phyloP scores from a whole-genome alignment of 2,888 invertebrate genomes.

The Tinea semifulvella region DNA sequence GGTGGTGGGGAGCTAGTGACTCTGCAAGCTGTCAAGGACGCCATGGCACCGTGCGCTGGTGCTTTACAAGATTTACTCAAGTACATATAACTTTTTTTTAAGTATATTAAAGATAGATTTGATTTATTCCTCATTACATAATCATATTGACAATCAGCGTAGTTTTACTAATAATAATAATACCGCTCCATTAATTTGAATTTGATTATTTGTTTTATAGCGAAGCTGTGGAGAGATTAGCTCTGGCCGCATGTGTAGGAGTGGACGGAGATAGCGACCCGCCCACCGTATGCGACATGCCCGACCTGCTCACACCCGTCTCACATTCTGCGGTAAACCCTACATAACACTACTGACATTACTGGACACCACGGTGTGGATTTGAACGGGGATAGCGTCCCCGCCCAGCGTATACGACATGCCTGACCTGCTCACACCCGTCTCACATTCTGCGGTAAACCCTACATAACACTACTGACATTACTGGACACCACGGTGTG shows the following conservation, averaged over 20 bases:
- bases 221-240: slow-evolving; percentile 54
- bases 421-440: slow-evolving; percentile 51
- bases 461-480: too few species aligned
- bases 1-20: slow-evolving; percentile 38
- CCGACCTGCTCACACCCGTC: slow-evolving; percentile 51
- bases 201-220: too few species aligned
- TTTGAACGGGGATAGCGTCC: slow-evolving; percentile 47
- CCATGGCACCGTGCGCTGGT: slow-evolving; percentile 45
- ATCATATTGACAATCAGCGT: too few species aligned
- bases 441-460: slow-evolving; percentile 53
- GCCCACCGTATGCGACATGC: slow-evolving; percentile 37
- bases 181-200: too few species aligned
- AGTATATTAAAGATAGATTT: too few species aligned
- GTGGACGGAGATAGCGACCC: slow-evolving; percentile 49
- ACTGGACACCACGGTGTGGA: too few species aligned
- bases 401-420: slow-evolving; percentile 39
- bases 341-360: too few species aligned
- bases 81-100: slow-evolving; percentile 24
- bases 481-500: too few species aligned
- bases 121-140: too few species aligned
- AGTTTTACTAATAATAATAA: too few species aligned
- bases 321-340: slow-evolving; percentile 53
- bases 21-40: slow-evolving; percentile 53
- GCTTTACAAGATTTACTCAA: slow-evolving; percentile 53
- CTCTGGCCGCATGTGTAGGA: slow-evolving; percentile 50